Base-by-base conservation (phyloP, 2,888 invertebrate genomes). In the Iselma pallidipennis region DNA sequence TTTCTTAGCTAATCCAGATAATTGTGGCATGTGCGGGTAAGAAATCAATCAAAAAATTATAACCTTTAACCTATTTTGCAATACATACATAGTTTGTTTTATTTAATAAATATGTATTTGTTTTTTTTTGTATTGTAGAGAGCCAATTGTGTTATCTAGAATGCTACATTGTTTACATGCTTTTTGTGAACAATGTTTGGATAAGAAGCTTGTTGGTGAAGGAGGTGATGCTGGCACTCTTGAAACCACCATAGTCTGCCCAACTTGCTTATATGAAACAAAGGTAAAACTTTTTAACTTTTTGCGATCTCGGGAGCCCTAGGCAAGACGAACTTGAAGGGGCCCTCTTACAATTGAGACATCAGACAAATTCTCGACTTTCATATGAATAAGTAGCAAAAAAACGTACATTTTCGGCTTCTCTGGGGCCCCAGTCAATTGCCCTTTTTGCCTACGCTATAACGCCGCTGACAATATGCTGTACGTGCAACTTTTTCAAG, bases 151-250 rank as follows among this genome's bases (percentile, higher is more conserved):
- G 80, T 88, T 89, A 79, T 96, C 97, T 63, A 89, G 95, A 71
- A 90, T 97, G 68, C 87, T 98, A 77, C 90, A 92, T 74, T 98
- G 97, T 83, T 89, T 98, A 80, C 97, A 98, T 85, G 94, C 94
- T 55, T 96, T 95, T 84, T 98, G 97, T 84, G 94, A 95, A 83
- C 87, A 88, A 70, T 98, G 97, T 83, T 86, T 98, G 76, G 90
- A 91, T 78, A 92, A 92, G 80, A 85, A 91, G 76, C 84, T 92
- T 76, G 86, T 88, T 66, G 88, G 88, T 74, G 90, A 90, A 79
- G 88, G 86, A 65, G 89, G 89, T 45, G 90, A 90, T 80, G 85
- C 87, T 53, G 83, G 87, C 48, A 87, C 87, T 76, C 83, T 84
- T 72, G 87, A 87, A 81, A 85, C 86, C 74, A 84, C 86, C 70